phyloP scores from a whole-genome alignment of 2,888 invertebrate genomes.

The Macaria liturata region DNA sequence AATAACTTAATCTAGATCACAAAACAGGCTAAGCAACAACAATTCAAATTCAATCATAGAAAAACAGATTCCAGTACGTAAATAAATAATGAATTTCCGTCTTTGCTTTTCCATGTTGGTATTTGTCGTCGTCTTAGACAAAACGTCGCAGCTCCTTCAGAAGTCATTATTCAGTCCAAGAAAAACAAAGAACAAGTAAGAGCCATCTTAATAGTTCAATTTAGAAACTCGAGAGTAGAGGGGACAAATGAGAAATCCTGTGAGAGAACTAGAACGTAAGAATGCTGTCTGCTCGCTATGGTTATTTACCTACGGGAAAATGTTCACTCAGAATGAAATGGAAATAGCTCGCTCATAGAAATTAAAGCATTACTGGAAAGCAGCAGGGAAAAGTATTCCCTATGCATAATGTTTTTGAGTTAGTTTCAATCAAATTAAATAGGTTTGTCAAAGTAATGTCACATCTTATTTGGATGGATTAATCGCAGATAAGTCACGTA shows the following conservation, averaged over 20 bases:
- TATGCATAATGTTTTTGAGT: too few species aligned
- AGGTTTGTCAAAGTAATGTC: too few species aligned
- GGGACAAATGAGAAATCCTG: constrained; percentile 58
- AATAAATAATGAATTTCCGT: constrained; percentile 7
- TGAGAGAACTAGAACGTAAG: constrained; percentile 15
- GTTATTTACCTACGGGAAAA: constrained; percentile 16
- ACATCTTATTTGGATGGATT: too few species aligned
- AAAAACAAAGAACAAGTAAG: constrained; percentile 17
- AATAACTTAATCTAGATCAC: too few species aligned
- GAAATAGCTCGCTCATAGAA: neutral
- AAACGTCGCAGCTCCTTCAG: constrained; percentile 18
- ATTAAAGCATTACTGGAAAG: too few species aligned
- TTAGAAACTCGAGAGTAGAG: constrained; percentile 24
- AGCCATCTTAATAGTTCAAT: constrained; percentile 26
- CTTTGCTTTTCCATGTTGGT: constrained; percentile 8
- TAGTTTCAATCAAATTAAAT: too few species aligned
- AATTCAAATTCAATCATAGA: neutral
- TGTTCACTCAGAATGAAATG: neutral
- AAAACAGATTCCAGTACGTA: constrained; percentile 37
- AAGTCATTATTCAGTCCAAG: constrained; percentile 24
- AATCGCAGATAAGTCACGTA: too few species aligned
- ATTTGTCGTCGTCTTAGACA: constrained; percentile 15
- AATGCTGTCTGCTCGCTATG: constrained; percentile 6
- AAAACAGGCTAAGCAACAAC: too few species aligned
- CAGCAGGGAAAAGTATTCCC: too few species aligned